Evolutionary conservation across 2,888 invertebrate species (phyloP).

Genomic region (Campopleginae sp.): DNA sequence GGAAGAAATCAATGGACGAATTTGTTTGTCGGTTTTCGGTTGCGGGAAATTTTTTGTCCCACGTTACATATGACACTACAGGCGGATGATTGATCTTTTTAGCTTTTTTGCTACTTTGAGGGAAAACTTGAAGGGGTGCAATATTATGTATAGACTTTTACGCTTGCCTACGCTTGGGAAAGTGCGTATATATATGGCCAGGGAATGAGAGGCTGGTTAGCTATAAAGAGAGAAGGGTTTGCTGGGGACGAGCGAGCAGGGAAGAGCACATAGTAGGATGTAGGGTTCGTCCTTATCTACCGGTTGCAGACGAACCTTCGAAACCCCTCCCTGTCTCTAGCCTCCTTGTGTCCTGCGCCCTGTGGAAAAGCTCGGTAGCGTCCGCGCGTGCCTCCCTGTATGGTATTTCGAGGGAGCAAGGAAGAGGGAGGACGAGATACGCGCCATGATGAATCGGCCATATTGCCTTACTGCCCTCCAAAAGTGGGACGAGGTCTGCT

Average conservation of each 20-base stretch:
- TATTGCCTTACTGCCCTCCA: conserved; percentile 77
- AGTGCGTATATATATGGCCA: conserved; percentile 37
- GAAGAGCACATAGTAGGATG: conserved; percentile 73
- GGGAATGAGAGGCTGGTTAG: conserved; percentile 58
- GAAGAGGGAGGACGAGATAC: conserved; percentile 68
- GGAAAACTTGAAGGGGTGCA: conserved; percentile 31
- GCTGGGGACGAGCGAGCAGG: conserved; percentile 61
- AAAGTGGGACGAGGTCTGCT: conserved; percentile 67
- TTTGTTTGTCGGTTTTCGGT: conserved; percentile 65
- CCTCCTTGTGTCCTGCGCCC: conserved; percentile 71
- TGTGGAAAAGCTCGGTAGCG: conserved; percentile 69
- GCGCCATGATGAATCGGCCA: conserved; percentile 83
- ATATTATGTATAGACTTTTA: not conserved
- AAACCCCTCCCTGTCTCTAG: conserved; percentile 60
- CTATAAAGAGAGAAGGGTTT: conserved; percentile 65
- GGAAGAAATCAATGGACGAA: conserved; percentile 65
- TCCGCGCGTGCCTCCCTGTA: conserved; percentile 48
- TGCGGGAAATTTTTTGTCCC: conserved; percentile 22
- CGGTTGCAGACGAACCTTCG: conserved; percentile 77
- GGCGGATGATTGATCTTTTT: conserved; percentile 68
- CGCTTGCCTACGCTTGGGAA: not conserved
- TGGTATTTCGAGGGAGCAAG: conserved; percentile 26
- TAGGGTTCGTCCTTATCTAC: conserved; percentile 83
- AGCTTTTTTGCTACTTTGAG: conserved; percentile 58
- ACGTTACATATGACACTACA: conserved; percentile 42